These are phyloP conservation scores for Eleutherodactylus coqui DNA, from an alignment of 2,797 vertebrate genomes.

Conservation along the genomic window DNA sequence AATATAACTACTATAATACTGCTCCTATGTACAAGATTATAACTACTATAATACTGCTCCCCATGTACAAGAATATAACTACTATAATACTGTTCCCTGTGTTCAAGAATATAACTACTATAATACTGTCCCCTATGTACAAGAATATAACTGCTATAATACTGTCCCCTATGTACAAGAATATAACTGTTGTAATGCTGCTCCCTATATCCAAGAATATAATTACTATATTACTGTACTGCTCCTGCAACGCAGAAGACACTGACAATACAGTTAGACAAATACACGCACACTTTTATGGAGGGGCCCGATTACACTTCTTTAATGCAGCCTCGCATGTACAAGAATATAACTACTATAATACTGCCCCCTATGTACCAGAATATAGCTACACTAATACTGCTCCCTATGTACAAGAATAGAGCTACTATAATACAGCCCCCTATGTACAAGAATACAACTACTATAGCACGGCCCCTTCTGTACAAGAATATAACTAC, in stretches of 20 bases:
- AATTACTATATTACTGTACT: neutral
- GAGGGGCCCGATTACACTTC: too few species aligned
- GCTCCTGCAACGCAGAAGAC: too few species aligned
- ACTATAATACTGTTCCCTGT: neutral
- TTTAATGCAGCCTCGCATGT: too few species aligned
- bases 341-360: too few species aligned
- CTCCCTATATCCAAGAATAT: neutral
- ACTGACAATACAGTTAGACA: too few species aligned
- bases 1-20: slow-evolving; percentile 1
- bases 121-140: neutral
- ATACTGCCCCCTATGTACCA: too few species aligned
- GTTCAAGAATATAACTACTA: neutral
- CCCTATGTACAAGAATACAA: neutral
- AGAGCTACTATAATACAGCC: neutral
- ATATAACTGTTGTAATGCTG: neutral
- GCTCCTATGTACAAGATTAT: neutral
- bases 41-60: neutral
- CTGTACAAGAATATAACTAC: neutral
- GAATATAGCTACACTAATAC: too few species aligned
- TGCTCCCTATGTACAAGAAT: neutral
- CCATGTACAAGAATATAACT: slow-evolving; percentile 1
- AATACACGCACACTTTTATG: too few species aligned
- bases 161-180: neutral
- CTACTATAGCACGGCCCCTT: neutral
- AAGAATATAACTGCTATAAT: slow-evolving; percentile 4